A percentile compares a stretch with the other conserved stretches of the same genome.
Conservation (phyloP, 1,140 invertebrate species). For the Cotesia vestalis region DNA sequence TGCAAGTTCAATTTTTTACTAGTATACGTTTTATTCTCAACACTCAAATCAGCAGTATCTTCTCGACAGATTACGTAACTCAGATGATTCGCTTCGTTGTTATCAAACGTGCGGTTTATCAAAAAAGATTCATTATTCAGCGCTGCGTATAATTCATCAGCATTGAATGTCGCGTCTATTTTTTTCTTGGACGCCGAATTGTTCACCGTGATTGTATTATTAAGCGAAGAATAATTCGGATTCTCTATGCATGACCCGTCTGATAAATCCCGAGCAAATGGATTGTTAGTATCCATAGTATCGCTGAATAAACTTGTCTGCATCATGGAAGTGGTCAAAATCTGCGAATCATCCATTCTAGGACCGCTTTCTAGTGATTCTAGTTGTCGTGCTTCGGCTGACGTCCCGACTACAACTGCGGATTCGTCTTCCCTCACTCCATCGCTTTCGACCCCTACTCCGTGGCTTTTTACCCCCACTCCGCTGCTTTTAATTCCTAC, state of each 20-base stretch:
- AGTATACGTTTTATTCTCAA: neutral
- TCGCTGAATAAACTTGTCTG: slow-evolving; percentile 55
- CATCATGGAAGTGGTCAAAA: slow-evolving; percentile 59
- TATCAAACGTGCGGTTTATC: slow-evolving; percentile 7
- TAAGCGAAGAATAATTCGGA: neutral
- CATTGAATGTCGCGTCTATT: slow-evolving; percentile 13
- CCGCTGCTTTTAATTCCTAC: too few relatives aligned
- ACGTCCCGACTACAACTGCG: too few relatives aligned
- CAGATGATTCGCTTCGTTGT: slow-evolving; percentile 1
- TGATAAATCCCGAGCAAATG: slow-evolving; percentile 28
- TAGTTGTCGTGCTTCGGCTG: too few relatives aligned
- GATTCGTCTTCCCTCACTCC: too few relatives aligned
- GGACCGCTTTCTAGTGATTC: too few relatives aligned
- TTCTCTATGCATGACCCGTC: slow-evolving; percentile 31
- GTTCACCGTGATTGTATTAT: neutral
- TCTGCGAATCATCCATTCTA: slow-evolving; percentile 49
- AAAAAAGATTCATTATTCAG: slow-evolving; percentile 35
- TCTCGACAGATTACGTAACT: neutral
- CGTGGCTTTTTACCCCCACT: too few relatives aligned
- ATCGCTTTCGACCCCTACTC: too few relatives aligned
- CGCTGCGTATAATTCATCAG: slow-evolving; percentile 34
- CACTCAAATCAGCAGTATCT: neutral
- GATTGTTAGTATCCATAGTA: slow-evolving; percentile 29
- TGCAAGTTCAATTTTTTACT: slow-evolving; percentile 38
- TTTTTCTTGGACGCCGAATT: neutral